phyloP scores from a whole-genome alignment of 2,888 invertebrate species.

The Kuschelorhynchus macadamiae region DNA sequence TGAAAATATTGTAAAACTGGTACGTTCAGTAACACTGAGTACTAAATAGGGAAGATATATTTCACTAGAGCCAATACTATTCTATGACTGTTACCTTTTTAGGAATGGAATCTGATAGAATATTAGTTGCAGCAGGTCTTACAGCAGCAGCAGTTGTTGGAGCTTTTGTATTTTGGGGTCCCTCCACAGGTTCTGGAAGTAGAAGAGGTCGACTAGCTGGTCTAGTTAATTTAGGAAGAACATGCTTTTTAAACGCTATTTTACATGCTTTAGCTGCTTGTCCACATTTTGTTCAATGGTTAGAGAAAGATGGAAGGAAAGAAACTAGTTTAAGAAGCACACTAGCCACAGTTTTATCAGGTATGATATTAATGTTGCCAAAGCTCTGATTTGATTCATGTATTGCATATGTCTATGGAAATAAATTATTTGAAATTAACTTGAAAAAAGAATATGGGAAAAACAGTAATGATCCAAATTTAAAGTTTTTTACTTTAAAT shows the following conservation, averaged over 20 bases:
- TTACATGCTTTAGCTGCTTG: constrained; percentile 92
- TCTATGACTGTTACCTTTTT: not conserved
- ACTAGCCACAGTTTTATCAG: constrained; percentile 81
- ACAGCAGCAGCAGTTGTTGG: constrained; percentile 87
- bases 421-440: not conserved
- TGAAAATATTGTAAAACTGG: too few species aligned
- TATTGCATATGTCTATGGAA: not conserved
- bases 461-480: too few species aligned
- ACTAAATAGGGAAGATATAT: too few species aligned
- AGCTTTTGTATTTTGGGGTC: constrained; percentile 88
- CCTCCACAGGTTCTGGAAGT: constrained; percentile 73
- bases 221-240: constrained; percentile 90
- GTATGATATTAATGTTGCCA: constrained; percentile 66
- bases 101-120: constrained; percentile 80
- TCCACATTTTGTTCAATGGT: constrained; percentile 87
- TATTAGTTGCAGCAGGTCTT: constrained; percentile 84
- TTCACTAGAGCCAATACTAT: too few species aligned
- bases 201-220: constrained; percentile 83
- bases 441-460: too few species aligned
- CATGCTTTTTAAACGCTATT: constrained; percentile 93
- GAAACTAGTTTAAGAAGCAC: constrained; percentile 83
- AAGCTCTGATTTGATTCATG: not conserved
- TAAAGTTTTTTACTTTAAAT: too few species aligned
- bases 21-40: too few species aligned
- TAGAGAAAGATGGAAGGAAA: constrained; percentile 76